These are phyloP conservation scores for Poeciliopsis occidentalis DNA, from an alignment of 2,113 vertebrate species.

Conservation along the genomic window DNA sequence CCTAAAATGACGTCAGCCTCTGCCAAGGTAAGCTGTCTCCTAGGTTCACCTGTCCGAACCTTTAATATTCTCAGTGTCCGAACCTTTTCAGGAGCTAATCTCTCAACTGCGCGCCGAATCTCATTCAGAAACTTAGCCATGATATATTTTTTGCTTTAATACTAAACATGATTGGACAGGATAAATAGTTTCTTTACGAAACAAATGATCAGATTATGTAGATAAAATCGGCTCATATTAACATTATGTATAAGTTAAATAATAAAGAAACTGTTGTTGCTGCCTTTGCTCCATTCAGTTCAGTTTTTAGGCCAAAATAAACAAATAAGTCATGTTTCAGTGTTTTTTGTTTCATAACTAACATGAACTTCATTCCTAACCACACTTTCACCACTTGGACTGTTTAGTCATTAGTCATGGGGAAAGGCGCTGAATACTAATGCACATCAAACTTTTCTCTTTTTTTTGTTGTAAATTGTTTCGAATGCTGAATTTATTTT, in stretches of 20 bases:
- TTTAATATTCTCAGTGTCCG: fast-evolving
- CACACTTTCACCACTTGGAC: too few species aligned
- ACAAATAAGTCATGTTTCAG: neutral
- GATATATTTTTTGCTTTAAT: fast-evolving
- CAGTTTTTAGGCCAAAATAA: neutral
- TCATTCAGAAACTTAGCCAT: neutral
- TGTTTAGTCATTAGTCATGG: too few species aligned
- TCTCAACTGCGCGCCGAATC: neutral
- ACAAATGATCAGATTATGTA: fast-evolving
- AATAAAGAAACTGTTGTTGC: neutral
- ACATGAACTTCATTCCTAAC: neutral
- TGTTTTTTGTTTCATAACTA: neutral
- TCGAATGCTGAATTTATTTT: too few species aligned
- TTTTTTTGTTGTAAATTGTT: too few species aligned
- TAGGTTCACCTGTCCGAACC: too few species aligned
- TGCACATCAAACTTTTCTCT: too few species aligned
- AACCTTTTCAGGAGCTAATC: neutral
- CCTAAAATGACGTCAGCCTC: constrained; percentile 80
- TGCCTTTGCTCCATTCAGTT: neutral
- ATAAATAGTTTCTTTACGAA: fast-evolving
- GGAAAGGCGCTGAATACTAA: too few species aligned
- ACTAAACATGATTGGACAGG: fast-evolving
- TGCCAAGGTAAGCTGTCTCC: constrained; percentile 72
- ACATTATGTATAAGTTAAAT: neutral
- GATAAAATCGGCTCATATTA: fast-evolving